phyloP scores from a whole-genome alignment of 2,888 invertebrate species.

The Cerceris ruficornis region DNA sequence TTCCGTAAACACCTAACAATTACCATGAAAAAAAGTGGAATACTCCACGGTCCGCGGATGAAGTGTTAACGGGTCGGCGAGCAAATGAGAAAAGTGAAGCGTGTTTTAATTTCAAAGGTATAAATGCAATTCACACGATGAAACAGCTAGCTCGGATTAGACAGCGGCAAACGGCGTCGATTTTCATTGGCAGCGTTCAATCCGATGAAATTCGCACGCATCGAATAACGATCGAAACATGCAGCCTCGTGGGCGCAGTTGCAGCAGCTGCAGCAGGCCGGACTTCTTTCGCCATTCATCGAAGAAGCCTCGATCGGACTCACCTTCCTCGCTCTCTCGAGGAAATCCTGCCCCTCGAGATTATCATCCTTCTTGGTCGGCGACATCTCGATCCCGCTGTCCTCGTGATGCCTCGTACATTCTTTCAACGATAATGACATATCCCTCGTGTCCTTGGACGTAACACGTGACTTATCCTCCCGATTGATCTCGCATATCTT shows the following conservation, averaged over 20 bases:
- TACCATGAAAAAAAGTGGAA: too few relatives aligned
- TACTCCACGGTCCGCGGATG: too few relatives aligned
- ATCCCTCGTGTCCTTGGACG: slow-evolving; percentile 54
- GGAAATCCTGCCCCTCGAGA: slow-evolving; percentile 78
- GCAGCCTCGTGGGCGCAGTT: slow-evolving; percentile 40
- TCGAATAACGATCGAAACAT: slow-evolving; percentile 41
- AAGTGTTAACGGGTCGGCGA: background rate
- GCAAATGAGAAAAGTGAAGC: background rate
- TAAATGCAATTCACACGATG: slow-evolving; percentile 6
- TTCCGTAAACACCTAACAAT: too few relatives aligned
- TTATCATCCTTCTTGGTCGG: slow-evolving; percentile 66
- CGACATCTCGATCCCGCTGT: slow-evolving; percentile 72
- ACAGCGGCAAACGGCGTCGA: slow-evolving; percentile 34
- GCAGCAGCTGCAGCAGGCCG: slow-evolving; percentile 45
- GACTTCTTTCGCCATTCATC: slow-evolving; percentile 43
- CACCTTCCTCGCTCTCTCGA: slow-evolving; percentile 82
- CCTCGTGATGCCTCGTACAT: slow-evolving; percentile 64
- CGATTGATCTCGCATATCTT: slow-evolving; percentile 43
- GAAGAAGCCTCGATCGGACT: slow-evolving; percentile 74
- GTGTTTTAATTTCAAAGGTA: background rate
- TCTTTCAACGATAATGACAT: slow-evolving; percentile 50
- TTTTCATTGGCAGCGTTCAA: slow-evolving; percentile 41
- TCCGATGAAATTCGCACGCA: slow-evolving; percentile 44
- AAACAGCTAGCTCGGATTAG: slow-evolving; percentile 50
- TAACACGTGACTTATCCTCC: slow-evolving; percentile 31